Evolutionary conservation across 2,113 vertebrate species (phyloP).

Genomic region (Buteo buteo): DNA sequence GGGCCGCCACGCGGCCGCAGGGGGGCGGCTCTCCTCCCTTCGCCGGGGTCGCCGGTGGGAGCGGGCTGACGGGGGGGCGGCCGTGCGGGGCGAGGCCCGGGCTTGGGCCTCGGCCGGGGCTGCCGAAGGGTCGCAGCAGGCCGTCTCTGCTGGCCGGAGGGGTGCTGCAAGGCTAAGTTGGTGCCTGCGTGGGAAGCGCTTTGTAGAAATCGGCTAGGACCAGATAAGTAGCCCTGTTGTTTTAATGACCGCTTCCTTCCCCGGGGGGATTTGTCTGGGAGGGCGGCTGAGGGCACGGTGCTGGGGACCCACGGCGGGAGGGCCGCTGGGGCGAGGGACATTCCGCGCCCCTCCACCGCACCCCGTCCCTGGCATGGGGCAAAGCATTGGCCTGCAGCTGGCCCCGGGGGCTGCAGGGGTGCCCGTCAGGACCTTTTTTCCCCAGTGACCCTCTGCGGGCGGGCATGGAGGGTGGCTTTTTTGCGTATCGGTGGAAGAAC

Average conservation of each 20-base stretch:
- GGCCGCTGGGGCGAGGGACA: fast-evolving
- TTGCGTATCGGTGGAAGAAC: fast-evolving
- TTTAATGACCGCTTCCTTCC: background rate
- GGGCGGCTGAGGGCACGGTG: background rate
- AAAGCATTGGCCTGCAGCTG: background rate
- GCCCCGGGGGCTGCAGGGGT: fast-evolving
- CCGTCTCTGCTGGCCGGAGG: fast-evolving
- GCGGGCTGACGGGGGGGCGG: too few species aligned
- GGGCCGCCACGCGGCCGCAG: too few species aligned
- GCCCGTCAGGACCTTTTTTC: background rate
- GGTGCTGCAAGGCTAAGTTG: background rate
- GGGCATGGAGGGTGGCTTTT: fast-evolving
- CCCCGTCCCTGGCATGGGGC: fast-evolving
- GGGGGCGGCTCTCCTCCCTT: too few species aligned
- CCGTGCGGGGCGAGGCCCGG: too few species aligned
- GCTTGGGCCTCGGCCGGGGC: too few species aligned
- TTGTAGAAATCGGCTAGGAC: background rate
- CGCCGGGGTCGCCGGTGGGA: too few species aligned
- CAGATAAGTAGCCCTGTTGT: background rate
- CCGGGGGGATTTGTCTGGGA: background rate
- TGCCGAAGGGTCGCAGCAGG: fast-evolving
- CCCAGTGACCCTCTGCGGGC: fast-evolving
- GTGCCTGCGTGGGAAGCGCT: background rate
- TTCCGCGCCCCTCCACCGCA: background rate
- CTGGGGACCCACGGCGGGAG: fast-evolving